Percentiles rank a stretch among this genome's conserved stretches.
Evolutionary conservation across 2,113 vertebrate genomes (phyloP).

Genomic region (Clupea harengus): DNA sequence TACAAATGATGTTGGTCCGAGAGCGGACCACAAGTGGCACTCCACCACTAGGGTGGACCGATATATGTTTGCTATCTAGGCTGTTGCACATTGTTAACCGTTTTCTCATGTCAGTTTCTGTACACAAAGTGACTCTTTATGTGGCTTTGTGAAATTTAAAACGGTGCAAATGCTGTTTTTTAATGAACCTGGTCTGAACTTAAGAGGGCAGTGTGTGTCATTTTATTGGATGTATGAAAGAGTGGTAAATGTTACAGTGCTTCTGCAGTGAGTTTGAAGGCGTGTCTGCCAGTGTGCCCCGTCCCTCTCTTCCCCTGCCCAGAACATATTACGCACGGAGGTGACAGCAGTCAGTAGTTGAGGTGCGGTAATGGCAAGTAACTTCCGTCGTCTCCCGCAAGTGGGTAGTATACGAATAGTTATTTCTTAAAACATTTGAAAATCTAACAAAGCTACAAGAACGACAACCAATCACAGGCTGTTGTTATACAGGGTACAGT

Average conservation of each 20-base stretch:
- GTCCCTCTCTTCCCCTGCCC: not conserved
- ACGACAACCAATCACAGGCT: not conserved
- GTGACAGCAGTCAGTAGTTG: slow-evolving; percentile 4
- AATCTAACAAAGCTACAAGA: not conserved
- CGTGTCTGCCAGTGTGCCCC: slow-evolving; percentile 13
- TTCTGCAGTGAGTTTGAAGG: slow-evolving; percentile 7
- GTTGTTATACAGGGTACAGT: not conserved
- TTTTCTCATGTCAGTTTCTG: no score
- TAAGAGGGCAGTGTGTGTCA: not conserved
- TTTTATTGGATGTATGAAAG: not conserved
- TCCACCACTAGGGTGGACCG: no score
- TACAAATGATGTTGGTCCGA: no score
- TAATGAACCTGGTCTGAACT: not conserved
- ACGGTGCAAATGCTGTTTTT: not conserved
- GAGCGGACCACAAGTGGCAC: no score
- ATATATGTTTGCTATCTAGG: no score
- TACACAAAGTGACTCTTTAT: no score
- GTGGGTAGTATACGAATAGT: not conserved
- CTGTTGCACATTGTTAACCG: no score
- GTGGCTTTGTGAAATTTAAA: no score
- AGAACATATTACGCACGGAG: slow-evolving; percentile 12
- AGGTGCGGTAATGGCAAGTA: not conserved
- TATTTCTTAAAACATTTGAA: not conserved
- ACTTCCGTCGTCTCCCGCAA: not conserved
- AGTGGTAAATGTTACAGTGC: not conserved